phyloP scores from a whole-genome alignment of 2,797 vertebrate species.

The Falco rusticolus region DNA sequence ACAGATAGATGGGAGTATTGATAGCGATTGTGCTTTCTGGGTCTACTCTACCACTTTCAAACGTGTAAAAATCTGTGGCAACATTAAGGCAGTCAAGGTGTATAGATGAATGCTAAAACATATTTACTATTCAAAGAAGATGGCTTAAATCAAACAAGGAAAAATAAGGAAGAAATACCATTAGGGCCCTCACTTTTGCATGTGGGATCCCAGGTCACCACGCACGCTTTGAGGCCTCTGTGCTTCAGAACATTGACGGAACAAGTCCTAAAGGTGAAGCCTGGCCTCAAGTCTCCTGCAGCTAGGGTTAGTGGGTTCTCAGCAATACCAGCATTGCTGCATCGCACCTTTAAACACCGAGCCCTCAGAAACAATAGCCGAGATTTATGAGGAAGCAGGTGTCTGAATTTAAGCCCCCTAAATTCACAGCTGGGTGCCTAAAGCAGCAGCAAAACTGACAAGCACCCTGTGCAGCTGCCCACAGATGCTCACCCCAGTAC shows the following conservation, averaged over 20 bases:
- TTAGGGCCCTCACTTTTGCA: background rate
- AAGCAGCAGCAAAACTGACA: constrained; percentile 12
- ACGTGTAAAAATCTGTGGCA: constrained; percentile 75
- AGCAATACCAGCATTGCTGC: constrained; percentile 47
- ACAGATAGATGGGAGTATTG: constrained; percentile 26
- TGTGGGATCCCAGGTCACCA: background rate
- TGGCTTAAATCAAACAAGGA: constrained; percentile 76
- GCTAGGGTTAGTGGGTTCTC: constrained; percentile 12
- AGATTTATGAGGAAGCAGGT: constrained; percentile 13
- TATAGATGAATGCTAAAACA: constrained; percentile 78
- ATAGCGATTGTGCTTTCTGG: constrained; percentile 74
- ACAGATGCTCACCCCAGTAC: constrained; percentile 16
- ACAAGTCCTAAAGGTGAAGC: constrained; percentile 16
- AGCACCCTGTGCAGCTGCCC: background rate
- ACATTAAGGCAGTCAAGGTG: constrained; percentile 83
- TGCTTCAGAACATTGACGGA: constrained; percentile 11
- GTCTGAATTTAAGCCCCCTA: background rate
- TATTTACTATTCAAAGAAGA: constrained; percentile 76
- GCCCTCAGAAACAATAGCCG: constrained; percentile 12
- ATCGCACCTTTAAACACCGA: background rate
- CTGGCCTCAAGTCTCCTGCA: background rate
- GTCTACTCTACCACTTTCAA: constrained; percentile 72
- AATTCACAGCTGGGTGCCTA: constrained; percentile 5
- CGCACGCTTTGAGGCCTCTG: background rate
- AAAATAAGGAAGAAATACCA: constrained; percentile 74